Evolutionary conservation across 1,140 invertebrate species (phyloP), one percentile per base, ranked within the genome.

Genomic region (Calephelis nemesis): DNA sequence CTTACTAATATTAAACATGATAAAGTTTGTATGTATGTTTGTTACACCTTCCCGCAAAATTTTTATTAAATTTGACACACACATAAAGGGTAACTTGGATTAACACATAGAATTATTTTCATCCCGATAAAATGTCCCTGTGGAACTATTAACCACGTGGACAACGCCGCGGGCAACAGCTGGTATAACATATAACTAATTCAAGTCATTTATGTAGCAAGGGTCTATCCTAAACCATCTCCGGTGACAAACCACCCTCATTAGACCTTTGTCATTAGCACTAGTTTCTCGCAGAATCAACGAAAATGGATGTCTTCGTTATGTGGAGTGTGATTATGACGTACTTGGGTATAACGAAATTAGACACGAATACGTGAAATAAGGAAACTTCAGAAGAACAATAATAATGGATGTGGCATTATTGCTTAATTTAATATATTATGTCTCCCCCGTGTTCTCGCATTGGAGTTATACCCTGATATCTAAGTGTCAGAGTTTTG

Each of bases 241-340:
- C 9, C 47, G 11, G 48, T 64, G 30, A 30, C 45, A 11, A 40
- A 42, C 58, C 39, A n/a, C 39, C 39, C 58, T 60, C 39, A 60
- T 60, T 40, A 60, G 58, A 60, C 58, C 58, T 48, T 39, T 49
- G 63, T 64, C 63, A 64, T 64, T 64, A 64, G 10, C 47, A 64
- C 6, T 13, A 47, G 45, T 40, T 64, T 64, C 15, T 10, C 47
- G 30, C 30, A 49, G 48, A 49, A 64, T 49, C 47, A 19, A 7
- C 63, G 63, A 5, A 39, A 39, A 40, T 64, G 12, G 12, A 60
- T n/a, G 58, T 60, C 39, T 40, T 45, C 30, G 39, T 39, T 60
- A 39, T 7, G 30, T 40, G n/a, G 30, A n/a, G 58, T 40, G 12
- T 40, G 30, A 12, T 10, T 58, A 39, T 30, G 13, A 30, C 8